phyloP scores from a whole-genome alignment of 2,113 vertebrate genomes.

The Gadus macrocephalus region DNA sequence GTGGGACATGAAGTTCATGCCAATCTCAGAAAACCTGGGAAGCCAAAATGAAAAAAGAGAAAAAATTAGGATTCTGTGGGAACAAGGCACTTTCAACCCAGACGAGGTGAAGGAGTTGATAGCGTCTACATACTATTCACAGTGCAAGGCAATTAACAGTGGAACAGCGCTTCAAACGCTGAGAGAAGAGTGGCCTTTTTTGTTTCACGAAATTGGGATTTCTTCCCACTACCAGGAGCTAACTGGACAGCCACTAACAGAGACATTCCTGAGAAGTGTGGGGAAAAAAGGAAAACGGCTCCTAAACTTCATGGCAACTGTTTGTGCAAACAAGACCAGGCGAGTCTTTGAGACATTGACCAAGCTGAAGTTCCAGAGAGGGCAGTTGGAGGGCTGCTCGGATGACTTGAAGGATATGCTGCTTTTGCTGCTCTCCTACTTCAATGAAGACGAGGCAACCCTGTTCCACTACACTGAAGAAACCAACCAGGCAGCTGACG shows the following conservation, averaged over 20 bases:
- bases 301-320: slow-evolving; percentile 29
- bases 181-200: slow-evolving; percentile 40
- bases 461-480: slow-evolving; percentile 31
- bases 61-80: slow-evolving; percentile 19
- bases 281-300: slow-evolving; percentile 34
- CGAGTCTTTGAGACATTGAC: slow-evolving; percentile 19
- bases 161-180: slow-evolving; percentile 27
- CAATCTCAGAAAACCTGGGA: slow-evolving; percentile 27
- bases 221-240: slow-evolving; percentile 37
- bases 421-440: slow-evolving; percentile 35
- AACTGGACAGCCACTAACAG: slow-evolving; percentile 30
- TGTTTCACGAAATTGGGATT: slow-evolving; percentile 40
- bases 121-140: slow-evolving; percentile 38
- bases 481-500: slow-evolving; percentile 21
- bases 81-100: slow-evolving; percentile 10
- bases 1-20: slow-evolving; percentile 31
- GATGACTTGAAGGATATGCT: slow-evolving; percentile 33
- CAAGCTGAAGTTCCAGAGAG: slow-evolving; percentile 22
- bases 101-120: slow-evolving; percentile 21
- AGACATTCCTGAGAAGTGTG: slow-evolving; percentile 15
- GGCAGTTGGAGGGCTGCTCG: slow-evolving; percentile 24
- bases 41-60: slow-evolving; percentile 39
- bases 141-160: slow-evolving; percentile 34
- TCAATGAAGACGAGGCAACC: slow-evolving; percentile 33
- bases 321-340: slow-evolving; percentile 38